A percentile compares a stretch with the other conserved stretches of the same genome.
Evolutionary conservation across 2,797 vertebrate genomes (phyloP).

Genomic region (Chelmon rostratus): DNA sequence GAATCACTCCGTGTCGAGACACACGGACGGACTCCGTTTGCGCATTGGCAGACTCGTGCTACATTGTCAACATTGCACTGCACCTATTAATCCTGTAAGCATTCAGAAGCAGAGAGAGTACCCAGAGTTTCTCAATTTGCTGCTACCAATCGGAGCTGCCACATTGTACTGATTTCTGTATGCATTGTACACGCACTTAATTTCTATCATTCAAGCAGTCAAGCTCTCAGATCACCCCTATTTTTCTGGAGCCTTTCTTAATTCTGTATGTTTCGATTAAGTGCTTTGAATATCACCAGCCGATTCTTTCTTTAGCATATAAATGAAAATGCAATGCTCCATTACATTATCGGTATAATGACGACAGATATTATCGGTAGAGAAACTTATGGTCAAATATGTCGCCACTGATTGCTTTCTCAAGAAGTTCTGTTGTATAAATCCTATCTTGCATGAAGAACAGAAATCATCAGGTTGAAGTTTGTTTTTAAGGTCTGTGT

Average conservation of each 20-base stretch:
- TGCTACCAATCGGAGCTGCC: constrained; percentile 59
- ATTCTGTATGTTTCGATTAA: constrained; percentile 29
- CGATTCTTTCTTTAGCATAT: constrained; percentile 7
- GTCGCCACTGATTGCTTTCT: neutral
- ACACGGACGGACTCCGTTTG: constrained; percentile 75
- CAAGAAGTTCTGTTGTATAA: neutral
- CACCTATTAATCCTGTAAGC: constrained; percentile 76
- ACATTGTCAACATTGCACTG: constrained; percentile 76
- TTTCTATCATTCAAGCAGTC: constrained; percentile 59
- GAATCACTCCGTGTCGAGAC: constrained; percentile 81
- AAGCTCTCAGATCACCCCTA: constrained; percentile 16
- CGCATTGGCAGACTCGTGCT: constrained; percentile 77
- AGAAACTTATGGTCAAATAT: constrained; percentile 25
- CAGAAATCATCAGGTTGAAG: neutral
- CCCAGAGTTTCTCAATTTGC: constrained; percentile 63
- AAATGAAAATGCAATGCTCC: constrained; percentile 40
- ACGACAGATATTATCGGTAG: neutral
- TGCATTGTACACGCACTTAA: constrained; percentile 47
- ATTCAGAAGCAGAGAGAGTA: constrained; percentile 51
- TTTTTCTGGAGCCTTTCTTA: constrained; percentile 34
- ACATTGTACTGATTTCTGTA: constrained; percentile 50
- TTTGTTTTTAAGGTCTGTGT: neutral
- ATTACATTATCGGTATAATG: neutral
- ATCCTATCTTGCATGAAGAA: no score
- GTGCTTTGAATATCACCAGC: constrained; percentile 2